Base-by-base conservation (phyloP, 2,888 invertebrate genomes). In the Galerucella pusilla region DNA sequence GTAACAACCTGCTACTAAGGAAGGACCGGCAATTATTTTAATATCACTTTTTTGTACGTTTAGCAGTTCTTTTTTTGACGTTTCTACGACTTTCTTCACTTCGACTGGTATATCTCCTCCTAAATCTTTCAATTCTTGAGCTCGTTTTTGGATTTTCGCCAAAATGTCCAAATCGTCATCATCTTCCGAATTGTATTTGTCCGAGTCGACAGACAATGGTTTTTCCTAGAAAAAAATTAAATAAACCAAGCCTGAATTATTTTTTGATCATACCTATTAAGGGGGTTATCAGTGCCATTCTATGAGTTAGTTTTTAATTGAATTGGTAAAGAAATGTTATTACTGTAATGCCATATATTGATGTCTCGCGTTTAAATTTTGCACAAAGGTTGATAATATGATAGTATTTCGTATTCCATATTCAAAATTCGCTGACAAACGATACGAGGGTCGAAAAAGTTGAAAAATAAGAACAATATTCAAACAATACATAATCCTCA, bases 1-100 rank as follows among this genome's bases (percentile, higher is more conserved):
- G 11, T 20, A 46, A 76, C 91, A 91, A 25, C 89, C 89, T n/a
- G 90, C 89, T 0, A 91, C 88, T 63, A 90, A 81, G 0, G 90
- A 61, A 61, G 61, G 28, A 28, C 61, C 61, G 12, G 35, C 7
- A 49, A 2, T 49, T 49, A 49, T 49, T 49, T 49, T 49, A 49
- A 49, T 14, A 49, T 49, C 49, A 14, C 11, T 74, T n/a, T 57
- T 78, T 42, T 78, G 77, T 9, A 78, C 80, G 20, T 63, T 59
- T 42, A 49, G 35, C 12, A 14, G 73, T 49, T 60, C 74, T 11
- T 75, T 11, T 16, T 61, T 71, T 1, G 73, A 65, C 4, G 4
- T 73, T 60, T 81, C 76, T 14, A 84, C 83, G 63, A 84, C 81
- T 71, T 82, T 82, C 78, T 85, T 84, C 3, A 87, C 84, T 74